These are phyloP conservation scores for Xenopus tropicalis DNA, from an alignment of 2,113 vertebrate genomes.

Conservation along the genomic window DNA sequence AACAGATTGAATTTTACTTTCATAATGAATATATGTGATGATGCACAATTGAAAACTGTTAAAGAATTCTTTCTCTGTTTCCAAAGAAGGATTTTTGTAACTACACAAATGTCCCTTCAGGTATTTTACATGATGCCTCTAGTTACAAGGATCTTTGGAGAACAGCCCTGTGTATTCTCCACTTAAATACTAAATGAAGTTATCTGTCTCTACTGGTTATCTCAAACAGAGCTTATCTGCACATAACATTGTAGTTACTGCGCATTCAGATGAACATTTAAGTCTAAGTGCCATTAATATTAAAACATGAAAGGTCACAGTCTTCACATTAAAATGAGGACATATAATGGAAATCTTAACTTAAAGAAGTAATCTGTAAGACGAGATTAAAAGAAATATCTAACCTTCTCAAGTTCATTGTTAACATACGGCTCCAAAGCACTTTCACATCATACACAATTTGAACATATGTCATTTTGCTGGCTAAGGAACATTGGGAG, in stretches of 20 bases:
- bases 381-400: conserved; percentile 38
- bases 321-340: conserved; percentile 30
- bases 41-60: conserved; percentile 59
- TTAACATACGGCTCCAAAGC: conserved; percentile 32
- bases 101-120: conserved; percentile 46
- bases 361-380: conserved; percentile 40
- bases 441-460: conserved; percentile 35
- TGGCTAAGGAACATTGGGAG: conserved; percentile 15
- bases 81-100: conserved; percentile 51
- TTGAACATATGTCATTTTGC: conserved; percentile 39
- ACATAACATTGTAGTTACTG: conserved; percentile 32
- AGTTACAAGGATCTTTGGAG: conserved; percentile 45
- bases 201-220: conserved; percentile 43
- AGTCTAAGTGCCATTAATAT: conserved; percentile 45
- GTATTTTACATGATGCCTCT: conserved; percentile 49
- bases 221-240: conserved; percentile 38
- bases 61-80: conserved; percentile 56
- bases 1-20: conserved; percentile 79
- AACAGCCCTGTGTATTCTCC: conserved; percentile 45
- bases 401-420: conserved; percentile 42
- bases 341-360: conserved; percentile 36
- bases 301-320: conserved; percentile 41
- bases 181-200: conserved; percentile 46
- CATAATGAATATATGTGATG: conserved; percentile 55
- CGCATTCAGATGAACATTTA: conserved; percentile 42